Evolutionary conservation across 2,888 invertebrate species (phyloP), one percentile per base, ranked within the genome.

Genomic region (Agrotis segetum): DNA sequence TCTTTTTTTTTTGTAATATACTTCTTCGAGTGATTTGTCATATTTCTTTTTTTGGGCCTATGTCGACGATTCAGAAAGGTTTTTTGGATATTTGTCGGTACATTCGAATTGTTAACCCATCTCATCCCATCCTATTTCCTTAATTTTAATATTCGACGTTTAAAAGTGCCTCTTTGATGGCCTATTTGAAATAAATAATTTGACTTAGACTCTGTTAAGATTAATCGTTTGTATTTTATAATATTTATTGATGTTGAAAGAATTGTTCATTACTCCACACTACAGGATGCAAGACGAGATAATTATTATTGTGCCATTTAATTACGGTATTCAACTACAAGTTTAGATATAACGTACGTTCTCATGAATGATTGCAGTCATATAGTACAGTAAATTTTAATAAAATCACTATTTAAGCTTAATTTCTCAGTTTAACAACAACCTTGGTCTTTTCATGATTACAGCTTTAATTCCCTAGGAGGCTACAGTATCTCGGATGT

Each of bases 21-120:
- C 59, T 59, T 70, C 53, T 64, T 21, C 19, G 16, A 46, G 62
- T 50, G 52, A 82, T 82, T 80, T 78, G 79, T 74, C 82, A 82
- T 80, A 65, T 70, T 52, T 40, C 47, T 65, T 73, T 67, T 81
- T 82, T 79, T 67, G 64, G 62, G 52, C 34, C 47, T 47, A 49
- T 52, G 59, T 70, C 64, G 34, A 56, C 78, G 47, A 53, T 67
- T 73, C 61, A 74, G 49, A 70, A 78, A 63, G 74, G 67, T 82
- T 80, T 70, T 29, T 19, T 50, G 58, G 11, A 78, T 78, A 40
- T 40, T 40, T 11, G 67, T 62, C n/a, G n/a, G n/a, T n/a, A 70
- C 19, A 67, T 82, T 47, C 29, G 61, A 29, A 64, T 66, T 82
- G 52, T 53, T n/a, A n/a, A n/a, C n/a, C n/a, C n/a, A n/a, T n/a